Evolutionary conservation across 2,113 vertebrate genomes (phyloP), one percentile per base, ranked within the genome.

Genomic region (Vidua macroura): DNA sequence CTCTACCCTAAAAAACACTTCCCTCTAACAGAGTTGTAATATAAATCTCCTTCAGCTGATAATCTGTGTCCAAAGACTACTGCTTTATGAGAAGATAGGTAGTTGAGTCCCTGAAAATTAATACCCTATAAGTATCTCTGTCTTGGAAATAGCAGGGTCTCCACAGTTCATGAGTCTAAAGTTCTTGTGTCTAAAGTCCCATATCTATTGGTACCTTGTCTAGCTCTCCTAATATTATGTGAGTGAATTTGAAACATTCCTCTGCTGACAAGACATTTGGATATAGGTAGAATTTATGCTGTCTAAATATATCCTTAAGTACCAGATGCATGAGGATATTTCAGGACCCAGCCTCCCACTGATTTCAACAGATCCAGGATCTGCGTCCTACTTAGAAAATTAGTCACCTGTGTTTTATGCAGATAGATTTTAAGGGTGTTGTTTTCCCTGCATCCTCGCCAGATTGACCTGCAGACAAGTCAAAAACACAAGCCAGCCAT

Each of bases 271-370:
- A 75, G 53, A 44, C 58, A 33, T 67, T 82, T 87, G 44, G 62
- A 35, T 69, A 68, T 18, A 94, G 49, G 78, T 90, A 80, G 78
- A 91, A 82, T 2, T 76, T 80, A 41, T 1, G 4, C 44, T 52
- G 10, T 85, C 88, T 95, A 87, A 93, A 82, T 79, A 68, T 64
- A 84, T 41, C 58, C 39, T 60, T n/a, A 60, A 75, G 41, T 82
- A 66, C 25, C 49, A 91, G 70, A 60, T 87, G 53, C 37, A 37
- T 18, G 24, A 91, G n/a, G 67, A 37, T 95, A 90, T 96, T 94
- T 95, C 70, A 83, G 70, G 70, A 92, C 17, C 25, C 59, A 85
- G 43, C 72, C 67, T 94, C 86, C 68, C 60, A 63, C 79, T 90
- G 59, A 76, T 90, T 95, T 88, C 28, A 68, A 44, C 64, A 84